A percentile compares a stretch with the other conserved stretches of the same genome.
Conservation (phyloP, 2,113 vertebrate genomes). For the Emydocephalus ijimae region DNA sequence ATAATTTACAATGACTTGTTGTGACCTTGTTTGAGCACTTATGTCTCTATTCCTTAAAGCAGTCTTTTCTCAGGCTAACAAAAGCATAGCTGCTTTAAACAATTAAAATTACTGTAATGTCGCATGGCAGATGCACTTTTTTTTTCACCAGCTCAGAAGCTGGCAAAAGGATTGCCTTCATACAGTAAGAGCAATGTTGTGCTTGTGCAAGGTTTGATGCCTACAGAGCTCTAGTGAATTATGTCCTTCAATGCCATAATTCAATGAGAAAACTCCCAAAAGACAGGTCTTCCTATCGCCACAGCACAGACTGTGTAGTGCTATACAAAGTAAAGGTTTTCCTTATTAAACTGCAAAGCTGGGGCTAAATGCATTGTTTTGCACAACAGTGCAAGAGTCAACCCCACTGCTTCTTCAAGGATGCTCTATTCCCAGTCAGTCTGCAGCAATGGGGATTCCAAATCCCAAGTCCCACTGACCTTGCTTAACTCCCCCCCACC, state of each 20-base stretch:
- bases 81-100: background rate
- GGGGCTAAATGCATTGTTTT: background rate
- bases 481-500: background rate
- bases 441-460: background rate
- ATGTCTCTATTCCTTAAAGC: background rate
- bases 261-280: background rate
- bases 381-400: background rate
- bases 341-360: background rate
- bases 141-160: background rate
- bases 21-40: background rate
- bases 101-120: background rate
- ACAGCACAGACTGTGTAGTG: background rate
- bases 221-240: background rate
- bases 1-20: background rate
- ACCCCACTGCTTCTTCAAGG: background rate
- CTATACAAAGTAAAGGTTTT: background rate
- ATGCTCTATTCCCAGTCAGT: background rate
- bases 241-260: background rate
- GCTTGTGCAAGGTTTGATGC: background rate
- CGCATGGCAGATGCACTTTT: background rate
- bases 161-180: background rate
- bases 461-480: background rate
- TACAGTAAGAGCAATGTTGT: background rate
- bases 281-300: background rate
- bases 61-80: background rate